These are phyloP conservation scores for Anhinga rufa DNA, from an alignment of 2,113 vertebrate genomes.

Conservation along the genomic window DNA sequence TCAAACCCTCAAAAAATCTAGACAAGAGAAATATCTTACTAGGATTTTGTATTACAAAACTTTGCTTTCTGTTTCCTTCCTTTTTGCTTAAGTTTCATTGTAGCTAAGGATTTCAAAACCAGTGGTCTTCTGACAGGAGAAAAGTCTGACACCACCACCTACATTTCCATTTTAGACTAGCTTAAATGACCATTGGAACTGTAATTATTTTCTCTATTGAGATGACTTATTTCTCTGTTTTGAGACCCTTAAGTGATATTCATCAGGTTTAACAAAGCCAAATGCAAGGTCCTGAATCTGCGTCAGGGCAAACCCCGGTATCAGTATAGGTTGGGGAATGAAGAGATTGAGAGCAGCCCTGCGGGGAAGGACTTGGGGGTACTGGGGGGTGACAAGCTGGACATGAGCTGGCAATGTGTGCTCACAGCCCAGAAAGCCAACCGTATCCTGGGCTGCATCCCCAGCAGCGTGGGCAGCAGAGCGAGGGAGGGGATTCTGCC, in stretches of 20 bases:
- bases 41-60: neutral
- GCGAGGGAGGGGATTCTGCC: fast-evolving
- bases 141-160: neutral
- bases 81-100: neutral
- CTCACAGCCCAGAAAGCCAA: neutral
- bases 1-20: neutral
- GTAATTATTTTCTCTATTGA: neutral
- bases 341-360: neutral
- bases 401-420: fast-evolving
- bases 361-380: fast-evolving
- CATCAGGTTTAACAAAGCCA: neutral
- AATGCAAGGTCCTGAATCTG: neutral
- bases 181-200: neutral
- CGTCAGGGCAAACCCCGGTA: fast-evolving
- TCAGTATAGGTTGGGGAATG: neutral
- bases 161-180: neutral
- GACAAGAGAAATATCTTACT: neutral
- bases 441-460: fast-evolving
- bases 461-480: fast-evolving
- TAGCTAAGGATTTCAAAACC: neutral
- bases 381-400: neutral
- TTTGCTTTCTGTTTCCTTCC: neutral
- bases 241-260: neutral
- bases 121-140: neutral
- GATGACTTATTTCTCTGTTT: neutral